A percentile compares a stretch with the other conserved stretches of the same genome.
Evolutionary conservation across 2,888 invertebrate genomes (phyloP).

Genomic region (Argyra leucocephala): DNA sequence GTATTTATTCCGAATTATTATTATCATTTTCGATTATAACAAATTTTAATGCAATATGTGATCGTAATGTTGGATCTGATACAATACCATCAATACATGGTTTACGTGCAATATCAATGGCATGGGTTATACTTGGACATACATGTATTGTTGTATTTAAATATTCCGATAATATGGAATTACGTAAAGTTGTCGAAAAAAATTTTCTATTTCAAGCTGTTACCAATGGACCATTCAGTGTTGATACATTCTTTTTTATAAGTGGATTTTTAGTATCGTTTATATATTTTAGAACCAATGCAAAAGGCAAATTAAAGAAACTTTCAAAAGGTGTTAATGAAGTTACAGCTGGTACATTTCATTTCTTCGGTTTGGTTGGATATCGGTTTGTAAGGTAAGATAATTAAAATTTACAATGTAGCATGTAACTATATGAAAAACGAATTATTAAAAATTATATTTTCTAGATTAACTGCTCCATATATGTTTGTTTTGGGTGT

Average conservation of each 20-base stretch:
- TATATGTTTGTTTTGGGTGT: conserved; percentile 75
- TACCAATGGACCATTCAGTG: conserved; percentile 68
- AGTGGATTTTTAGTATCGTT: conserved; percentile 78
- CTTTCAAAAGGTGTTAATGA: conserved; percentile 56
- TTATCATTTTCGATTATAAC: conserved; percentile 70
- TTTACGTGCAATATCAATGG: conserved; percentile 56
- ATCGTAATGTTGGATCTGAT: conserved; percentile 68
- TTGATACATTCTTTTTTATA: conserved; percentile 74
- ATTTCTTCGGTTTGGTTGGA: conserved; percentile 65
- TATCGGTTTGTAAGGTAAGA: conserved; percentile 66
- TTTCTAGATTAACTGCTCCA: conserved; percentile 62
- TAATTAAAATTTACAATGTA: conserved; percentile 8
- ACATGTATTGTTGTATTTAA: conserved; percentile 73
- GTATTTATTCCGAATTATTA: conserved; percentile 50
- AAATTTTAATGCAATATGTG: conserved; percentile 69
- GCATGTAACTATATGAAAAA: neutral
- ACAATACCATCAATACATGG: conserved; percentile 69
- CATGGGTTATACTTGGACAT: conserved; percentile 64
- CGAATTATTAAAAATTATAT: conserved; percentile 18
- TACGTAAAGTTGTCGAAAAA: conserved; percentile 60
- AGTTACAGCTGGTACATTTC: conserved; percentile 53
- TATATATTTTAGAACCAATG: conserved; percentile 70
- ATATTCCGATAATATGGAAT: conserved; percentile 73
- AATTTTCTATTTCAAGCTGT: conserved; percentile 72
- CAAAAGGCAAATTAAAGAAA: conserved; percentile 60